Conservation (phyloP, 2,888 invertebrate species). For the Euphydryas editha region DNA sequence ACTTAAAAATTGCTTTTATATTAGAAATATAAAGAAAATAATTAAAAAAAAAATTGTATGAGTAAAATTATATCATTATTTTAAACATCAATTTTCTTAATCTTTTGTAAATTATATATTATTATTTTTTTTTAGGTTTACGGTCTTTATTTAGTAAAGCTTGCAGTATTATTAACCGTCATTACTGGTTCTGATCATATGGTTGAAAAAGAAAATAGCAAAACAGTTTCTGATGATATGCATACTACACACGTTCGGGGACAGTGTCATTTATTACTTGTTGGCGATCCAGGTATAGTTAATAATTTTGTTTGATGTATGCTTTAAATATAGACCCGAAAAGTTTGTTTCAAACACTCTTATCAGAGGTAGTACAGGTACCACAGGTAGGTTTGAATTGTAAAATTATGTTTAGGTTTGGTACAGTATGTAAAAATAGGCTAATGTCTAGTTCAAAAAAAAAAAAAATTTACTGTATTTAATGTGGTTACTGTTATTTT, state of each 20-base stretch:
- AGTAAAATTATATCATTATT: background rate
- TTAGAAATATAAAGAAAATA: too few relatives aligned
- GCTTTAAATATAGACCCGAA: background rate
- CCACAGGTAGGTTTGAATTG: too few relatives aligned
- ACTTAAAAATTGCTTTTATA: too few relatives aligned
- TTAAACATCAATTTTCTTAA: too few relatives aligned
- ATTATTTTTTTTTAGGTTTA: constrained; percentile 85
- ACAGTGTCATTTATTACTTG: constrained; percentile 92
- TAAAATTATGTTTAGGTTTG: too few relatives aligned
- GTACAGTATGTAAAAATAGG: too few relatives aligned
- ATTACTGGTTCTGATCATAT: constrained; percentile 74
- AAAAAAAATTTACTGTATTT: too few relatives aligned
- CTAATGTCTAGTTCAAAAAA: too few relatives aligned
- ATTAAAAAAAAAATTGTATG: too few relatives aligned
- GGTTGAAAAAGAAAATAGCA: constrained; percentile 54
- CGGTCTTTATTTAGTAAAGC: constrained; percentile 93
- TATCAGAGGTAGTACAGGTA: background rate
- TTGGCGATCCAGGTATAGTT: constrained; percentile 91
- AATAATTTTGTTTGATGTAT: background rate
- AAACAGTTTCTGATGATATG: constrained; percentile 81
- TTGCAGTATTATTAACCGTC: constrained; percentile 89
- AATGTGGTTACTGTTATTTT: too few relatives aligned
- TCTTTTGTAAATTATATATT: too few relatives aligned
- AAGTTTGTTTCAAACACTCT: background rate
- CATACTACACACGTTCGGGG: constrained; percentile 85